phyloP scores from a whole-genome alignment of 2,888 invertebrate genomes.

The Dryococelus australis region DNA sequence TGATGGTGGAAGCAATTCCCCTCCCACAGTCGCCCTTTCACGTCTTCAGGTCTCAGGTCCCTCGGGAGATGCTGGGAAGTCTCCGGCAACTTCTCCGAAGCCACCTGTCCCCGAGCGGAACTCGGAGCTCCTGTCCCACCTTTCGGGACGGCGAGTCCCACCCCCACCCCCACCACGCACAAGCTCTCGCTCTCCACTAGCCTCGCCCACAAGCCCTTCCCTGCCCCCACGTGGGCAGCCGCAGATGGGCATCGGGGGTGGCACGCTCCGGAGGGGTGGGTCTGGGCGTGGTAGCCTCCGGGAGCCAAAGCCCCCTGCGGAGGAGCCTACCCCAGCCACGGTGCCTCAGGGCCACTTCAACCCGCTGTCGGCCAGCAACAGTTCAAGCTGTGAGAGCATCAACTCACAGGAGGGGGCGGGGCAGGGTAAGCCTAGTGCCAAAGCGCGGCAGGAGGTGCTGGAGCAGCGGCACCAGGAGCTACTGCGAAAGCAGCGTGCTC shows the following conservation, averaged over 20 bases:
- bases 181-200: slow-evolving; percentile 85
- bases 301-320: slow-evolving; percentile 57
- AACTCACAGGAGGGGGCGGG: slow-evolving; percentile 72
- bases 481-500: slow-evolving; percentile 83
- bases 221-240: slow-evolving; percentile 64
- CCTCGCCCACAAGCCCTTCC: slow-evolving; percentile 81
- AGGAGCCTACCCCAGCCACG: slow-evolving; percentile 36
- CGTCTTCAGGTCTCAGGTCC: slow-evolving; percentile 57
- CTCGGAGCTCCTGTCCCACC: slow-evolving; percentile 76
- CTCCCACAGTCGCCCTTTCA: slow-evolving; percentile 71
- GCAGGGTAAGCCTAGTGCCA: slow-evolving; percentile 39
- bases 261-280: slow-evolving; percentile 56
- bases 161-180: slow-evolving; percentile 94
- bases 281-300: slow-evolving; percentile 57
- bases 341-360: slow-evolving; percentile 48
- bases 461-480: slow-evolving; percentile 90
- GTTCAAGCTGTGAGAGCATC: slow-evolving; percentile 78
- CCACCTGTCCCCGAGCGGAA: slow-evolving; percentile 86
- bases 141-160: slow-evolving; percentile 77
- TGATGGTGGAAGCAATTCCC: slow-evolving; percentile 76
- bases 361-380: slow-evolving; percentile 67
- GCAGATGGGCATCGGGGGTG: slow-evolving; percentile 46
- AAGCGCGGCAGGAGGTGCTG: slow-evolving; percentile 73
- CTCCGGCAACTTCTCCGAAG: slow-evolving; percentile 61
- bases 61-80: slow-evolving; percentile 25